Percentiles rank a stretch among this genome's conserved stretches.
Conservation (phyloP, 2,113 vertebrate species). For the Scophthalmus maximus region DNA sequence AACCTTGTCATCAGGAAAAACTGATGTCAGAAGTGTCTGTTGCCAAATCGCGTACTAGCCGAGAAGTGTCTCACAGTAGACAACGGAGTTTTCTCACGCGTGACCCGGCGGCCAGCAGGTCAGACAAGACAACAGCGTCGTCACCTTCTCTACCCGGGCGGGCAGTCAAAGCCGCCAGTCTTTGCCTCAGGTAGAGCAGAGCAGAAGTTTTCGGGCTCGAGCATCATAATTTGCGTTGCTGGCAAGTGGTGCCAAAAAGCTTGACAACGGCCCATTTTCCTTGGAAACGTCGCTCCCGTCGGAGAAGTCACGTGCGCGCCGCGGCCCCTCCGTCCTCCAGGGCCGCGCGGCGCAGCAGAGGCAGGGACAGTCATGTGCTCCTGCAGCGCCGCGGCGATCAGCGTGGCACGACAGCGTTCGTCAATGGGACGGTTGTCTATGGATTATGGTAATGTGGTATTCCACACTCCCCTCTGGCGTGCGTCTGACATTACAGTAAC, state of each 20-base stretch:
- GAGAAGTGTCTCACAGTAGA: background rate
- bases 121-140: slow-evolving; percentile 22
- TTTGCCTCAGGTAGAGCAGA: slow-evolving; percentile 5
- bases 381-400: slow-evolving; percentile 52
- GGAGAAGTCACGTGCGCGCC: slow-evolving; percentile 16
- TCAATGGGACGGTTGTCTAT: slow-evolving; percentile 73
- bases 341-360: slow-evolving; percentile 14
- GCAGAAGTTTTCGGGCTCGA: slow-evolving; percentile 5
- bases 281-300: slow-evolving; percentile 11
- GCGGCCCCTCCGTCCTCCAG: slow-evolving; percentile 1
- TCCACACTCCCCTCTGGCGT: slow-evolving; percentile 79
- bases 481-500: slow-evolving; percentile 84
- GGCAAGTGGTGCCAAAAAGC: slow-evolving; percentile 12
- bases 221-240: slow-evolving; percentile 40
- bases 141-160: background rate
- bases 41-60: background rate
- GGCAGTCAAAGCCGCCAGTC: slow-evolving; percentile 20
- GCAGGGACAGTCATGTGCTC: slow-evolving; percentile 48
- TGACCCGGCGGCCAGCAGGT: background rate
- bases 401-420: slow-evolving; percentile 46
- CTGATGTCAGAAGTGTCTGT: no score
- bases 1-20: no score
- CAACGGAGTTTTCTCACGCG: background rate
- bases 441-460: slow-evolving; percentile 86
- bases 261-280: slow-evolving; percentile 47